Conservation (phyloP, 1,140 invertebrate species). For the Doryteuthis pealeii region DNA sequence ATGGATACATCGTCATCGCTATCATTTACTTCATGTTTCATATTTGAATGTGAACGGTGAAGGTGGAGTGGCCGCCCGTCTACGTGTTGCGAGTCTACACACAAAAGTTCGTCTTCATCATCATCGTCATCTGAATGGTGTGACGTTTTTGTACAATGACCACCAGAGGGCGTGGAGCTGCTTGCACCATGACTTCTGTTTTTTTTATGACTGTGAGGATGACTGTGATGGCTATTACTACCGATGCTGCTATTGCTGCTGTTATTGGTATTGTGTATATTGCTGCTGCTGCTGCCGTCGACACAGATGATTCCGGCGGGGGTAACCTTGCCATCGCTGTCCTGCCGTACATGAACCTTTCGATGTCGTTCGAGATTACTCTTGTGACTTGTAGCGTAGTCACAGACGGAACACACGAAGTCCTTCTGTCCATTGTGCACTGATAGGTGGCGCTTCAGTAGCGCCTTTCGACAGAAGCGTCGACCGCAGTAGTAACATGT, state of each 20-base stretch:
- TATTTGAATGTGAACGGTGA: no score
- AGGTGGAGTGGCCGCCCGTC: not conserved
- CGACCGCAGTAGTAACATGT: conserved; percentile 59
- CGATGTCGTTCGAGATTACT: conserved; percentile 62
- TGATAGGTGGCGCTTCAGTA: conserved; percentile 61
- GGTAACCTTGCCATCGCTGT: conserved; percentile 20
- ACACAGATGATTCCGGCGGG: not conserved
- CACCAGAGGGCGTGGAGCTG: not conserved
- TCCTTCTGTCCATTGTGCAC: conserved; percentile 62
- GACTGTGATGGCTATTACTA: not conserved
- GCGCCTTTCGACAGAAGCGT: conserved; percentile 61
- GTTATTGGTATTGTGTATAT: not conserved
- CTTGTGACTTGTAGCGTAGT: conserved; percentile 63
- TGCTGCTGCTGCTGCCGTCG: not conserved
- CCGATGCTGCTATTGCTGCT: not conserved
- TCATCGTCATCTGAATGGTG: conserved; percentile 4
- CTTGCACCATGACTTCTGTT: not conserved
- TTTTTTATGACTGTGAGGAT: not conserved
- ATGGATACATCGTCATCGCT: conserved; percentile 32
- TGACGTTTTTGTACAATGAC: not conserved
- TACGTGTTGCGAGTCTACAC: conserved; percentile 6
- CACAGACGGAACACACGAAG: conserved; percentile 59
- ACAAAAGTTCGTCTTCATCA: conserved; percentile 6
- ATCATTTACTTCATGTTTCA: conserved; percentile 11
- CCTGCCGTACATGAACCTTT: conserved; percentile 49